Evolutionary conservation across 2,888 invertebrate species (phyloP), one percentile per base, ranked within the genome.

Genomic region (Eupeodes latifasciatus): DNA sequence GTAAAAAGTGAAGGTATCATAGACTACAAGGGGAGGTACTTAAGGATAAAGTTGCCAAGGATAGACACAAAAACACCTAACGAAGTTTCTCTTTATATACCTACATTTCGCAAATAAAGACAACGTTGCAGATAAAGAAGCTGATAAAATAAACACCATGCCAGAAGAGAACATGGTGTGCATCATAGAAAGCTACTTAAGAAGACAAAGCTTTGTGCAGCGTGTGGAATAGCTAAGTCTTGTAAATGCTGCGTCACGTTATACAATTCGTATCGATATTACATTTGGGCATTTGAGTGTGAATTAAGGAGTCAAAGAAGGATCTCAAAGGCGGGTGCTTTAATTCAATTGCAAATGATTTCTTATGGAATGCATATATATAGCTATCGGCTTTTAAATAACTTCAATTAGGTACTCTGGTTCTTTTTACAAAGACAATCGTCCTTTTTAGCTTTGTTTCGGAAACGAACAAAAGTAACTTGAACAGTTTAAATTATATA

Each of bases 151-250:
- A 16, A 75, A 59, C n/a, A 34, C 47, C 36, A 72, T 53, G 9
- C 27, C 27, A 9, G 9, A 40, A 27, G 47, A 55, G 19, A 71
- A 66, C n/a, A 57, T 5, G 19, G 53, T 74, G 74, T 74, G 74
- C 74, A 78, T 55, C 74, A 78, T 55, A 67, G 71, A 78, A 78
- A 64, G 62, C 55, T 78, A 78, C 62, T 78, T 78, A 78, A 77
- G 67, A 61, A 81, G 55, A 77, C 69, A 55, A 74, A 82, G 62
- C 78, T 81, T 85, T 85, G 16, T 40, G 40, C 55, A 71, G 14
- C 51, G 36, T 14, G 49, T 10, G 36, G n/a, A 67, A 36, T 1
- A 14, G 59, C 34, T 59, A 36, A 27, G 34, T 51, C n/a, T 51
- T 51, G 67, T 49, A 12, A 47, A 49, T 27, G 19, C 44, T 16